Base-by-base conservation (phyloP, 2,888 invertebrate species). In the Cancer borealis region DNA sequence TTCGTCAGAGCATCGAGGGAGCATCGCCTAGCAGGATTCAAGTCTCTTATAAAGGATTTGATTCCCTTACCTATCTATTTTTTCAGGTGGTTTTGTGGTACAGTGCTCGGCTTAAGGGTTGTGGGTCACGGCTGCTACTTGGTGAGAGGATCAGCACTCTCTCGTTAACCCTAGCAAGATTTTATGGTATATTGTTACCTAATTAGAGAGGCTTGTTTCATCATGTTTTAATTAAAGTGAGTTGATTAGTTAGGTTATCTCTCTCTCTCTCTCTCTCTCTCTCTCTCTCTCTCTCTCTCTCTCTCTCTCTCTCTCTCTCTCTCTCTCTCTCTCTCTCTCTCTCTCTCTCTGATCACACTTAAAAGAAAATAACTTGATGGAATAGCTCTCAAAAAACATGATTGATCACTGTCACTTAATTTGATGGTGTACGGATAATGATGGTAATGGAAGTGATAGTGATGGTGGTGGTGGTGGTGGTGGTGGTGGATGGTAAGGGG, bases 251-350 rank as follows among this genome's bases (percentile, higher is more conserved):
- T 21, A 66, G 14, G 66, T 17, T 66, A 66, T 0, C 21, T 49
- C 0, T 66, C 60, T 66, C 60, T 66, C 5, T 66, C 60, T 66
- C n/a, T n/a, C 66, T n/a, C 66, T 66, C 66, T 66, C 66, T 66
- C 66, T 66, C 66, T 66, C 66, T 66, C 66, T 66, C 66, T 66
- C 66, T 66, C 66, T 66, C 66, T 66, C 66, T 66, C 66, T 66
- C 66, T 66, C 66, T 66, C 66, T 66, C 66, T 66, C 66, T 66
- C 66, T 66, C 66, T 66, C 66, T 66, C 66, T 66, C 66, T 66
- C 66, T 66, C 66, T 66, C 66, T 66, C 66, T 66, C 66, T 66
- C 66, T 21, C 21, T 66, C 14, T 66, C 60, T 0, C 60, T 66
- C 60, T 3, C 21, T 39, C 39, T 39, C 2, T 39, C 39, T 39